Conservation (phyloP, 2,888 invertebrate genomes). For the Hydroisotoma schaefferi region DNA sequence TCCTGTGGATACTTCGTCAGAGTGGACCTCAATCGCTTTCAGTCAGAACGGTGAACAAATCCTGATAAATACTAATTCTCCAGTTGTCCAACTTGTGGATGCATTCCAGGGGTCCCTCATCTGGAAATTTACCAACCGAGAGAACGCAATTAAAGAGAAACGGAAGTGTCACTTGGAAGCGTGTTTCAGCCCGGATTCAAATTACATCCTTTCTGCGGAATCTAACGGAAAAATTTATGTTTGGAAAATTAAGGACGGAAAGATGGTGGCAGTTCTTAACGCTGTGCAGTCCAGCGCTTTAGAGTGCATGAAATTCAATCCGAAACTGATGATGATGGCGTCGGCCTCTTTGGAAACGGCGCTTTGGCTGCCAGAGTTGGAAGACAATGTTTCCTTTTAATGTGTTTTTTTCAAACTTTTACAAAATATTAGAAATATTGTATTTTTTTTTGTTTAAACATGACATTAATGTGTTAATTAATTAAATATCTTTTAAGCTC, state of each 20-base stretch:
- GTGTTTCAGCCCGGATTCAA: neutral
- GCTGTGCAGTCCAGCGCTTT: neutral
- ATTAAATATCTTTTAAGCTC: no score
- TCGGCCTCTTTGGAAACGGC: neutral
- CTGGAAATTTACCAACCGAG: neutral
- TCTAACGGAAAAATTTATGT: neutral
- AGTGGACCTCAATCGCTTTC: conserved; percentile 3
- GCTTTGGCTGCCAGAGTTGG: neutral
- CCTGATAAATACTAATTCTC: neutral
- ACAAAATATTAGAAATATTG: neutral
- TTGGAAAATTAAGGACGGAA: neutral
- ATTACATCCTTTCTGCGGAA: neutral
- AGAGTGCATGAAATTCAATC: neutral
- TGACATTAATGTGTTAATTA: no score
- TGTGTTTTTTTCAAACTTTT: neutral
- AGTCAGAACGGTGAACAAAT: neutral
- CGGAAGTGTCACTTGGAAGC: neutral
- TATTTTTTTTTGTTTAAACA: no score
- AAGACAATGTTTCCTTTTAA: neutral
- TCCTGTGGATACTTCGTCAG: neutral
- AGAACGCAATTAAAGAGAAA: neutral
- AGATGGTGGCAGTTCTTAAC: neutral
- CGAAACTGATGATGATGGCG: neutral
- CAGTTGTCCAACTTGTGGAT: neutral
- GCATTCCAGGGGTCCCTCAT: neutral